Base-by-base conservation (phyloP, 2,797 vertebrate species). In the Lithobates sylvaticus region DNA sequence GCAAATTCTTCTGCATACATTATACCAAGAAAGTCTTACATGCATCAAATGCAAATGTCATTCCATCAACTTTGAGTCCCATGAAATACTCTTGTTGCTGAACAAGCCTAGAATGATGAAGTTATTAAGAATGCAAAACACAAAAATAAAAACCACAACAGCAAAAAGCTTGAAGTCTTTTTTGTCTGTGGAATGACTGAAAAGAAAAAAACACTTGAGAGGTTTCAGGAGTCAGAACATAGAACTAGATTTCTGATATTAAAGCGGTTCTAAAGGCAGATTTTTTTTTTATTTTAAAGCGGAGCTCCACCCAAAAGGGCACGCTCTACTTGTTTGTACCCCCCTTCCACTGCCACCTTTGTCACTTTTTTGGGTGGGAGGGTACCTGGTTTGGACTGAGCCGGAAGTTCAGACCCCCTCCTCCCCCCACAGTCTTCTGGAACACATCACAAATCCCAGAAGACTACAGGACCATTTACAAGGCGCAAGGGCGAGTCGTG, bases 11-110 rank as follows among this genome's bases (percentile, higher is more conserved):
- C 69, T 64, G 79, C 68, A 81, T 81, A 72, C 27, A 73, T 82
- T 82, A 82, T 16, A 73, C n/a, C 12, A 13, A 71, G 65, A 67
- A 81, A 71, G 47, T 71, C 68, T 29, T 71, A 71, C 78, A 81
- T 73, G 50, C 18, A 82, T 73, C 70, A 82, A 82, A 82, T 82
- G 70, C 80, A 82, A 82, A 82, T 82, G 34, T 82, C 32, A 39
- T 61, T 74, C 71, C 79, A 39, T 61, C 80, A 73, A 61, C 42
- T 82, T 21, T 73, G 80, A 73, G 80, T 73, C 36, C n/a, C 32
- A 29, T 54, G 36, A 58, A 82, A 82, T 64, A 54, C 26, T 42
- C 23, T 72, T 16, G 39, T 36, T 6, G 39, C 47, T 50, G 77
- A 79, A 78, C 50, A 67, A 42, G 10, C 39, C 58, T 67, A 29